Evolutionary conservation across 1,140 invertebrate species (phyloP).

Genomic region (Acromyrmex charruanus): DNA sequence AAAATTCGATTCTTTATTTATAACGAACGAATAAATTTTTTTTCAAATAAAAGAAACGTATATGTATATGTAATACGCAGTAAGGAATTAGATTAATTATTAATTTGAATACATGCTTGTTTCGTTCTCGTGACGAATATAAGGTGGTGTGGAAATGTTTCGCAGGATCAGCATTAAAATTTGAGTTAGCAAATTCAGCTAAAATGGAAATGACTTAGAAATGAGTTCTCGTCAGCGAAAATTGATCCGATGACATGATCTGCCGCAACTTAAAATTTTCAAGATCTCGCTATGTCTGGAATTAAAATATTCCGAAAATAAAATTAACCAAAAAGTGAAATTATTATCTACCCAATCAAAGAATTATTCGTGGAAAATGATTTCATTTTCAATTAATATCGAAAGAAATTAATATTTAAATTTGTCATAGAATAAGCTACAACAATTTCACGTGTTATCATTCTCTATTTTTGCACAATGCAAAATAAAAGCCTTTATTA

Average conservation of each 20-base stretch:
- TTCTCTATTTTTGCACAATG: neutral
- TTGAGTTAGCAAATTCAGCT: constrained; percentile 15
- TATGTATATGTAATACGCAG: neutral
- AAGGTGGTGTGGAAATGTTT: neutral
- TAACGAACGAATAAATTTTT: neutral
- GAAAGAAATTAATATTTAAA: neutral
- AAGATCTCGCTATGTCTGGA: neutral
- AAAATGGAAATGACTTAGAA: constrained; percentile 33
- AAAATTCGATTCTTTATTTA: neutral
- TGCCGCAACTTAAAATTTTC: constrained; percentile 15
- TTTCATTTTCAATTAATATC: neutral
- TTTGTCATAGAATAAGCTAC: neutral
- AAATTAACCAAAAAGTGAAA: neutral
- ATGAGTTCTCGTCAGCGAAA: constrained; percentile 25
- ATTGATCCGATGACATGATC: constrained; percentile 14
- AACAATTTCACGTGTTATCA: neutral
- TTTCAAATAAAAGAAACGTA: neutral
- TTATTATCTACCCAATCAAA: neutral
- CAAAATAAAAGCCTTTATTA: too few species aligned
- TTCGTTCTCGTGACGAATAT: constrained; percentile 15
- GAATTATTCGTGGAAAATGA: neutral
- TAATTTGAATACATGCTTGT: neutral
- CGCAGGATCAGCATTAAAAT: constrained; percentile 16
- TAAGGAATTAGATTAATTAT: neutral
- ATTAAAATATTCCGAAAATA: neutral